phyloP scores from a whole-genome alignment of 1,140 invertebrate species.

The Bombus pyrosoma region DNA sequence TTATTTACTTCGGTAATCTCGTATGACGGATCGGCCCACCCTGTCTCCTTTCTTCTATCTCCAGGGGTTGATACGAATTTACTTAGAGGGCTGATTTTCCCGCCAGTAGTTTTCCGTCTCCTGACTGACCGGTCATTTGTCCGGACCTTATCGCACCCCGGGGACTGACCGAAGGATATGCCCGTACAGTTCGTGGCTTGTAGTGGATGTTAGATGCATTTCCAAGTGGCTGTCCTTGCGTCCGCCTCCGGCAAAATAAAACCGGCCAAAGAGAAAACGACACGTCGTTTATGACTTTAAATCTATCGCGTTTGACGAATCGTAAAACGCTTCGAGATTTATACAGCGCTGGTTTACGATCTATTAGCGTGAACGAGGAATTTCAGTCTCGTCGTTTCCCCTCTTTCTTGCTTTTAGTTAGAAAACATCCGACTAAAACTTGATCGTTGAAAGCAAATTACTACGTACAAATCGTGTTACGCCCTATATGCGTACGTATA shows the following conservation, averaged over 20 bases:
- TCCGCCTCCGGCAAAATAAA: slow-evolving; percentile 44
- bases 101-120: slow-evolving; percentile 69
- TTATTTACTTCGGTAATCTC: slow-evolving; percentile 77
- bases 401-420: neutral
- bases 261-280: slow-evolving; percentile 19
- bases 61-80: slow-evolving; percentile 78
- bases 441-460: too few species aligned
- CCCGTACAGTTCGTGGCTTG: slow-evolving; percentile 37
- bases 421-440: too few species aligned
- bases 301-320: slow-evolving; percentile 35
- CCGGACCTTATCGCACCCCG: slow-evolving; percentile 76
- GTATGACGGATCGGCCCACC: slow-evolving; percentile 72
- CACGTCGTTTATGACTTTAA: slow-evolving; percentile 30
- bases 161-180: slow-evolving; percentile 64
- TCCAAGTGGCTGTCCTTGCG: slow-evolving; percentile 49
- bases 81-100: slow-evolving; percentile 78
- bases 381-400: neutral
- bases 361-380: slow-evolving; percentile 30
- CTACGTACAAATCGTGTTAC: too few species aligned
- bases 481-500: too few species aligned
- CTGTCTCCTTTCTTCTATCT: slow-evolving; percentile 40
- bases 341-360: slow-evolving; percentile 23
- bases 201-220: slow-evolving; percentile 62
- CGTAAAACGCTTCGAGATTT: slow-evolving; percentile 20
- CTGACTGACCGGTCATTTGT: slow-evolving; percentile 77